Base-by-base conservation (phyloP, 2,888 invertebrate genomes). In the Caenorhabditis becei region DNA sequence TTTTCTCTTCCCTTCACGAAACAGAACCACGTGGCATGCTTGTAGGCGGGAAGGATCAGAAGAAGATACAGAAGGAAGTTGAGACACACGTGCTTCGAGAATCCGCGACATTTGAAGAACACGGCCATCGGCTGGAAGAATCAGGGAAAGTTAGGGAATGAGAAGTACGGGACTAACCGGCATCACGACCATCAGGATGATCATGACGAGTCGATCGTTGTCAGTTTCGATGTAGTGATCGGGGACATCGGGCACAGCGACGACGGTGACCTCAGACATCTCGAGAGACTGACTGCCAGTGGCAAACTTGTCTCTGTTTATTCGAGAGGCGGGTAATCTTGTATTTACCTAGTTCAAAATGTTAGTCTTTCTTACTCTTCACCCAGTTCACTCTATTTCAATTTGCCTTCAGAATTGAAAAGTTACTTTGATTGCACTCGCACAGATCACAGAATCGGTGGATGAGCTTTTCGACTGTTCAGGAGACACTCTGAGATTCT, bases 31-130 rank as follows among this genome's bases (percentile, higher is more conserved):
- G 69, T 69, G 47, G 77, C 77, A 35, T 77, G 77, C 20, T 69
- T 69, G 61, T 77, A 77, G 26, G 77, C 77, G 23, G 77, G 77
- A 14, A 77, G 69, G n/a, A 77, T 47, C 5, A 77, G 32, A 10
- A 77, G 77, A 16, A 77, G 77, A n/a, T 69, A 69, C 1, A 77
- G 62, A 2, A 77, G 56, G 18, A 77, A 44, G 37, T 77, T 77
- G 54, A 77, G 11, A 20, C 61, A 77, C 1, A 77, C 69, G 26
- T 77, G 77, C 49, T 77, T 77, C 8, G 77, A 32, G 62, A 41
- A 62, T 44, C 77, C 77, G 23, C 77, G 77, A 14, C 77, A 77
- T 47, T 77, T 77, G 69, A 77, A 77, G 62, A 47, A 77, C 11
- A 77, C 67, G 2, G 67, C 67, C 11, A 77, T n/a, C 0, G 77